These are phyloP conservation scores for Drosophila subsilvestris DNA, from an alignment of 2,888 invertebrate species.

Conservation along the genomic window DNA sequence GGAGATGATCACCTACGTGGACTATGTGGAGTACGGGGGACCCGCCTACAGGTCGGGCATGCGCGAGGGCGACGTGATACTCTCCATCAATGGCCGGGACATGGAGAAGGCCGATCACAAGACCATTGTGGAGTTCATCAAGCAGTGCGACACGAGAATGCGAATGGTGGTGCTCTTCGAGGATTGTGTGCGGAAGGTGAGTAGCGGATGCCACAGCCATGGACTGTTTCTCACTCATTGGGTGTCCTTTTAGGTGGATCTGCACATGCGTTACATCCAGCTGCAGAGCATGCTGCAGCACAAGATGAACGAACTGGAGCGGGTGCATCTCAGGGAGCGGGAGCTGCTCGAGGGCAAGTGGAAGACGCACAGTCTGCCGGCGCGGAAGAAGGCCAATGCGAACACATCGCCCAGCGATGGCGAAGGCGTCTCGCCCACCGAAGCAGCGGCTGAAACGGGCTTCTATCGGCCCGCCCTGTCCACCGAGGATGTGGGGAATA, in stretches of 20 bases:
- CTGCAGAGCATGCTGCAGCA: slow-evolving; percentile 92
- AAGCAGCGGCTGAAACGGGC: slow-evolving; percentile 80
- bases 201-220: neutral
- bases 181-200: slow-evolving; percentile 96
- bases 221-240: no score
- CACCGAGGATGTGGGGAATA: slow-evolving; percentile 89
- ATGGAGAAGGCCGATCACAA: slow-evolving; percentile 98
- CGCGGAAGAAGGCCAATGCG: slow-evolving; percentile 89
- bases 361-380: slow-evolving; percentile 95
- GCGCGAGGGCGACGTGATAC: slow-evolving; percentile 97
- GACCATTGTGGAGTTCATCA: slow-evolving; percentile 95
- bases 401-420: slow-evolving; percentile 86
- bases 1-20: slow-evolving; percentile 98
- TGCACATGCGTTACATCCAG: slow-evolving; percentile 96
- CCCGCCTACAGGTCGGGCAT: slow-evolving; percentile 97
- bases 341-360: slow-evolving; percentile 93
- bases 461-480: slow-evolving; percentile 92
- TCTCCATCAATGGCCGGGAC: slow-evolving; percentile 97
- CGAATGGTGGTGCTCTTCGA: slow-evolving; percentile 98
- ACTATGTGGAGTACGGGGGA: slow-evolving; percentile 96
- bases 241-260: slow-evolving; percentile 86
- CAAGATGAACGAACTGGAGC: slow-evolving; percentile 93
- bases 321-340: slow-evolving; percentile 91
- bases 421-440: slow-evolving; percentile 85
- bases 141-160: slow-evolving; percentile 94